phyloP scores from a whole-genome alignment of 1,140 invertebrate genomes.

The Cydia fagiglandana region DNA sequence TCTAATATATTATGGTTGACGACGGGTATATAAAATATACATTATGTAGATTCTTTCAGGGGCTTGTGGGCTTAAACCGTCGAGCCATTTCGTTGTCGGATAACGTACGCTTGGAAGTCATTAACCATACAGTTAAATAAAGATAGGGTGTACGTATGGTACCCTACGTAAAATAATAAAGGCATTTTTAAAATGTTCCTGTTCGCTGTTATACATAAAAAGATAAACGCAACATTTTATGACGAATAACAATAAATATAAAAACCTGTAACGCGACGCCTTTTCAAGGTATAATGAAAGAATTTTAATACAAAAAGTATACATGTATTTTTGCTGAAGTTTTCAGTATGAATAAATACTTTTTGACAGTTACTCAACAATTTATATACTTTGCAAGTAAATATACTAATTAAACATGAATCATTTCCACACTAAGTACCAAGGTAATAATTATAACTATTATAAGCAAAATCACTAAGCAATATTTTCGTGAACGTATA shows the following conservation, averaged over 20 bases:
- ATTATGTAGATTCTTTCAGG: background rate
- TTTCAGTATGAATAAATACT: too few relatives aligned
- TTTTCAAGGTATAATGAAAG: background rate
- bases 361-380: too few relatives aligned
- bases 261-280: background rate
- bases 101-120: constrained; percentile 1
- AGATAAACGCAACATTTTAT: background rate
- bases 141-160: constrained; percentile 3
- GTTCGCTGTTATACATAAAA: background rate
- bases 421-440: too few relatives aligned
- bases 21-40: background rate
- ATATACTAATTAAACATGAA: too few relatives aligned
- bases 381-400: too few relatives aligned
- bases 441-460: too few relatives aligned
- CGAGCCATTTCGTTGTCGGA: background rate
- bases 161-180: background rate
- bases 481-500: too few relatives aligned
- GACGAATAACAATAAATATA: background rate
- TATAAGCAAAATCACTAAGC: too few relatives aligned
- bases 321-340: too few relatives aligned
- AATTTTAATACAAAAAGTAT: background rate
- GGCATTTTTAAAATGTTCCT: background rate
- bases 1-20: too few relatives aligned
- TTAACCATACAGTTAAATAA: background rate
- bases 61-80: background rate